Evolutionary conservation across 2,113 vertebrate genomes (phyloP), one percentile per base, ranked within the genome.

Genomic region (Mionectes macconnelli): DNA sequence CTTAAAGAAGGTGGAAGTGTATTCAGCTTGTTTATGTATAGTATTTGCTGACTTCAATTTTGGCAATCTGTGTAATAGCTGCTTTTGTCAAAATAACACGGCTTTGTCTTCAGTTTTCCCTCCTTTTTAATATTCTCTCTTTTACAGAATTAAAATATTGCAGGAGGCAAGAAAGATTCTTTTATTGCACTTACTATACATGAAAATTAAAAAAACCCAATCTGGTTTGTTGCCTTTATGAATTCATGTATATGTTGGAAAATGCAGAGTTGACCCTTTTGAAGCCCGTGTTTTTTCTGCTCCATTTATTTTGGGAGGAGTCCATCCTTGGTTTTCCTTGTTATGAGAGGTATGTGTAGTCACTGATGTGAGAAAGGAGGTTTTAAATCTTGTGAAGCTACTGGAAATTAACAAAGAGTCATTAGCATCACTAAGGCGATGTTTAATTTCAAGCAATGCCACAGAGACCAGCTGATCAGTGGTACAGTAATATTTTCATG

Each of bases 41-140:
- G 11, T 37, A 56, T 84, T 91, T 76, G 94, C 91, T 90, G 59
- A 92, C 79, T 93, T 94, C 23, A 92, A 23, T 94, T 93, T 96
- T 96, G 91, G 92, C 81, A 91, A 44, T 69, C 33, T 79, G 13
- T 50, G 44, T 17, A 76, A 66, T 87, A 96, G 67, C 70, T 79
- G 67, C 23, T 75, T 88, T 69, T 93, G 28, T 84, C 37, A 60
- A 78, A 92, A 84, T 77, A 42, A 30, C 17, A 5, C 2, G 3
- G 24, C 50, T 92, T 96, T 84, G 39, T 86, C 64, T 92, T 81
- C 33, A 12, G 23, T 55, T 85, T 87, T 49, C 24, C 14, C 44
- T 94, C 45, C 50, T 70, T 91, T 53, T 90, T 35, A 62, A 33
- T 88, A 45, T 53, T 76, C 23, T 59, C 25, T 87, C 47, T 68